phyloP scores from a whole-genome alignment of 2,888 invertebrate genomes.

The Leptopterna dolabrata region DNA sequence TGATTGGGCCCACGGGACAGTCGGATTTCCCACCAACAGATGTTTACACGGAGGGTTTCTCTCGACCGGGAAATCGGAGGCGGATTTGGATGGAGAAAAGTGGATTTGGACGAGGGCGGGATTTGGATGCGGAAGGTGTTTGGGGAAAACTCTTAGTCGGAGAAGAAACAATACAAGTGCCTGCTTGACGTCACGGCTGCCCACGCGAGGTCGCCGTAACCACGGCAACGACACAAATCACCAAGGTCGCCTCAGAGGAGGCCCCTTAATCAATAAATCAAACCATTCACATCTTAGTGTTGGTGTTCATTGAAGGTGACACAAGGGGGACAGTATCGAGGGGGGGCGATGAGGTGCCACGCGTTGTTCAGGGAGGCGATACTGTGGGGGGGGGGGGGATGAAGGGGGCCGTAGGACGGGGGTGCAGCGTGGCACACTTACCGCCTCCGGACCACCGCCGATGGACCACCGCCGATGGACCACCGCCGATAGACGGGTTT shows the following conservation, averaged over 20 bases:
- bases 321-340: not conserved
- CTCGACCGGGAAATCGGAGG: slow-evolving; percentile 28
- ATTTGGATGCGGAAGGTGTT: slow-evolving; percentile 22
- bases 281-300: slow-evolving; percentile 56
- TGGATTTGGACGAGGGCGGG: not conserved
- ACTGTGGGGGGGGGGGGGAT: too few species aligned
- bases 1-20: too few species aligned
- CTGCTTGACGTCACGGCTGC: slow-evolving; percentile 56
- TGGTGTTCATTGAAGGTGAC: slow-evolving; percentile 43
- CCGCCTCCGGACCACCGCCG: too few species aligned
- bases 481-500: too few species aligned
- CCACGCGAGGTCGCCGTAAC: slow-evolving; percentile 56
- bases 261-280: slow-evolving; percentile 58
- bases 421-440: too few species aligned
- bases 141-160: not conserved
- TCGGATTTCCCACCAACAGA: too few species aligned
- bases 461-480: too few species aligned
- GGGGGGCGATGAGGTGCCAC: not conserved
- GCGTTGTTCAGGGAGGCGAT: too few species aligned
- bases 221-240: slow-evolving; percentile 60
- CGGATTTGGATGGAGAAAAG: not conserved
- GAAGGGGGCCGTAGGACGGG: not conserved
- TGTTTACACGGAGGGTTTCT: not conserved
- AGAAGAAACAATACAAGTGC: slow-evolving; percentile 53
- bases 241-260: slow-evolving; percentile 52